Conservation (phyloP, 2,888 invertebrate genomes). For the Idaea biselata region DNA sequence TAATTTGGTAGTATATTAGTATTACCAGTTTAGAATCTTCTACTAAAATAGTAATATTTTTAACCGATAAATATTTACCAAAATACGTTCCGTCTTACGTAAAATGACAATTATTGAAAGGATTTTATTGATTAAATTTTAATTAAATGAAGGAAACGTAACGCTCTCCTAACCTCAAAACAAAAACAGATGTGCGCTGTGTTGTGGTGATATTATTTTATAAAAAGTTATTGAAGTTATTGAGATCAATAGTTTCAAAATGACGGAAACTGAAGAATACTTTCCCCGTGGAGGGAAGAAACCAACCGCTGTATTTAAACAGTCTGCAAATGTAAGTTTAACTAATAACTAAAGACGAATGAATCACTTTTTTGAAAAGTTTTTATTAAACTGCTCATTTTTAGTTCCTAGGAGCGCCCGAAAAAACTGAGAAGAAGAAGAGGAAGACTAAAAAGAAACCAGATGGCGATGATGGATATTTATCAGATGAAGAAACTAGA, state of each 20-base stretch:
- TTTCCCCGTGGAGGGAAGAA: constrained; percentile 81
- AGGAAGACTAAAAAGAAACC: constrained; percentile 57
- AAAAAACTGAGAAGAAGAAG: constrained; percentile 65
- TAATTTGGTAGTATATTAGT: neutral
- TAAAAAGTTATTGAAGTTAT: constrained; percentile 15
- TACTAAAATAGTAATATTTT: neutral
- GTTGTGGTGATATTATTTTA: constrained; percentile 12
- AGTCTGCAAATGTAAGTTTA: constrained; percentile 63
- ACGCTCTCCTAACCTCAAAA: constrained; percentile 41
- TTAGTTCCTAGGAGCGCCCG: constrained; percentile 66
- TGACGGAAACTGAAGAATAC: constrained; percentile 74
- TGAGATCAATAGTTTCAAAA: constrained; percentile 22
- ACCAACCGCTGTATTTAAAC: constrained; percentile 65
- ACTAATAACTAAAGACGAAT: neutral
- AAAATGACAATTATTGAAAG: constrained; percentile 24
- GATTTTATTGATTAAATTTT: neutral
- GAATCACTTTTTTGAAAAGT: neutral
- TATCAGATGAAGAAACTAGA: constrained; percentile 60
- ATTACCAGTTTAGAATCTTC: neutral
- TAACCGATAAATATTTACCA: neutral
- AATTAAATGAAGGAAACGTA: neutral
- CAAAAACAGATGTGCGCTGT: constrained; percentile 3
- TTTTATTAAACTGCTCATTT: constrained; percentile 7
- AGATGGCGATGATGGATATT: constrained; percentile 69
- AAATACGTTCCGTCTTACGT: neutral